phyloP scores from a whole-genome alignment of 1,140 invertebrate genomes.

The Oryctes rhinoceros region DNA sequence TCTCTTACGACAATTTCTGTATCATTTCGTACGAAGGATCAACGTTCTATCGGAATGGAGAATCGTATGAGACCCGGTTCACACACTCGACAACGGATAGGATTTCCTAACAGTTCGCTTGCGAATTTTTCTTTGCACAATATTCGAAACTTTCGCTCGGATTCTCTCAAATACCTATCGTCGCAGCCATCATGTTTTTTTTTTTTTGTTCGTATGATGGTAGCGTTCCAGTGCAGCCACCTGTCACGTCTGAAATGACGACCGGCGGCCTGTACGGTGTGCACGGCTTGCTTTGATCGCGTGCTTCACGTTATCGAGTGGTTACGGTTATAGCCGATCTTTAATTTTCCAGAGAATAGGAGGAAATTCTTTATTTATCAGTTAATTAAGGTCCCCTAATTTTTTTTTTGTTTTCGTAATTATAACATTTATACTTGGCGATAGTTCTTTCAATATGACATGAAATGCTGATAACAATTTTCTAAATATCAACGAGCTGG shows the following conservation, averaged over 20 bases:
- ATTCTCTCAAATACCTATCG: constrained; percentile 43
- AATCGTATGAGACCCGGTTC: neutral
- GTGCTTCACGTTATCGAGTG: constrained; percentile 20
- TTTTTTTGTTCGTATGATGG: constrained; percentile 45
- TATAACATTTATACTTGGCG: no score
- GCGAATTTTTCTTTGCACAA: constrained; percentile 46
- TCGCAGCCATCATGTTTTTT: constrained; percentile 55
- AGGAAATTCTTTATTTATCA: no score
- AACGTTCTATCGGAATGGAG: neutral
- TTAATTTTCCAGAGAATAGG: constrained; percentile 7
- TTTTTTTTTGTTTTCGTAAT: no score
- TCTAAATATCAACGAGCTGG: no score
- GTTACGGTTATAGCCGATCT: constrained; percentile 16
- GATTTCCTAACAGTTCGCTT: constrained; percentile 15
- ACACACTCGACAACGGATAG: neutral
- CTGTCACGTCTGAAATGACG: constrained; percentile 56
- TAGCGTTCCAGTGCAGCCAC: constrained; percentile 59
- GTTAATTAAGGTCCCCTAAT: no score
- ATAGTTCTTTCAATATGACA: no score
- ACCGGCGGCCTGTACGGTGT: constrained; percentile 45
- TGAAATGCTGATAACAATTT: no score
- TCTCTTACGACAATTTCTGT: neutral
- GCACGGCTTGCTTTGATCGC: constrained; percentile 1
- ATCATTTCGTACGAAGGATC: neutral
- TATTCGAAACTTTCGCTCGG: constrained; percentile 50